phyloP scores from a whole-genome alignment of 1,140 invertebrate genomes.

The Camponotus vicinus region DNA sequence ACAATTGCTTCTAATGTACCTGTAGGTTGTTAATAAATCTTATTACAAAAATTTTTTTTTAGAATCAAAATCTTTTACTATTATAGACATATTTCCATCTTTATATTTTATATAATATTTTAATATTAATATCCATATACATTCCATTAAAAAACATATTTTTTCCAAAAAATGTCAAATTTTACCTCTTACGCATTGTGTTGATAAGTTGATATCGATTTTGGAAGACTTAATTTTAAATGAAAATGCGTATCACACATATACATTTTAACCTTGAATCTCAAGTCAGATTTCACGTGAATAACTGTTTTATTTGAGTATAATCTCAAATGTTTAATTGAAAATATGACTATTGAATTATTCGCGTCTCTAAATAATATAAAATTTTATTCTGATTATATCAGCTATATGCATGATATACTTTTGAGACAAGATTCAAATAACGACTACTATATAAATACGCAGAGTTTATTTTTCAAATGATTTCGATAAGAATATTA shows the following conservation, averaged over 20 bases:
- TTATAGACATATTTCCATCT: no score
- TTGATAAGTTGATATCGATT: neutral
- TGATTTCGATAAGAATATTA: neutral
- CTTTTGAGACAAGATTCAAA: neutral
- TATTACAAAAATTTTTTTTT: no score
- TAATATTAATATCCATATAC: no score
- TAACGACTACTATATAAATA: neutral
- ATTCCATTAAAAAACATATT: no score
- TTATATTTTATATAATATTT: no score
- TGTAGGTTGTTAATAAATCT: no score
- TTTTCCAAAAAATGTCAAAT: no score
- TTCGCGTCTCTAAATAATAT: neutral
- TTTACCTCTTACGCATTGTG: no score
- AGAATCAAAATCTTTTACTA: no score
- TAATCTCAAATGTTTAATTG: neutral
- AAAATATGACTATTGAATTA: neutral
- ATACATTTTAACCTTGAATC: neutral
- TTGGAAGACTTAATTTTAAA: neutral
- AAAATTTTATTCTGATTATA: neutral
- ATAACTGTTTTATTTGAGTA: neutral
- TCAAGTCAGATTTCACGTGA: neutral
- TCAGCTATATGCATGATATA: neutral
- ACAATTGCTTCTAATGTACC: no score
- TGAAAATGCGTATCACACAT: neutral
- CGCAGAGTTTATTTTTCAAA: neutral